A percentile compares a stretch with the other conserved stretches of the same genome.
Evolutionary conservation across 2,113 vertebrate species (phyloP).

Genomic region (Terrapene triunguis): DNA sequence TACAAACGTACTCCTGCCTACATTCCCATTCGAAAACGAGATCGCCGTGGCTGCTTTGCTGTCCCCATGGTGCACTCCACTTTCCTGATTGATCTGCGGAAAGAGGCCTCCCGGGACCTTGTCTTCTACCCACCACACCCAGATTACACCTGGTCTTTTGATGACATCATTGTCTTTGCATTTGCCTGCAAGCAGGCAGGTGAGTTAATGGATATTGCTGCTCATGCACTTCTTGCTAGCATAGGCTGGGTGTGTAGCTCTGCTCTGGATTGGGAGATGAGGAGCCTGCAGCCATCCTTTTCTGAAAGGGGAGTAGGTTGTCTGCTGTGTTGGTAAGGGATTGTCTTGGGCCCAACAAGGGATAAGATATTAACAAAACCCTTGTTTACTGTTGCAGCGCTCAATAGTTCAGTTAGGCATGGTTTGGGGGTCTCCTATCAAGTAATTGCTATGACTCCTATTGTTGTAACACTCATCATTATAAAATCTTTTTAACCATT

Average conservation of each 20-base stretch:
- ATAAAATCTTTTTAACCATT: background rate
- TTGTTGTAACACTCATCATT: background rate
- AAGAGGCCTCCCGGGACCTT: slow-evolving; percentile 83
- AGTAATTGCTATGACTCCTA: background rate
- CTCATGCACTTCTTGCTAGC: background rate
- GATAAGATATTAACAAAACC: background rate
- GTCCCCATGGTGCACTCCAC: slow-evolving; percentile 98
- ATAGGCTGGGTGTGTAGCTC: background rate
- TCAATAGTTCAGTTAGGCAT: background rate
- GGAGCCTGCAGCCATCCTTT: background rate
- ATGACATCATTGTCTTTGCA: slow-evolving; percentile 95
- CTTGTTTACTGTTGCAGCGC: background rate
- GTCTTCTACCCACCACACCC: slow-evolving; percentile 90
- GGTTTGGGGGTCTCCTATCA: background rate
- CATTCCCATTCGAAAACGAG: slow-evolving; percentile 89
- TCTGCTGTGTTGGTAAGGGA: background rate
- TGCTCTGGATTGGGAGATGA: background rate
- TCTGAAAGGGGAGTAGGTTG: background rate
- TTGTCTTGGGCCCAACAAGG: background rate
- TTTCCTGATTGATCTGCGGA: slow-evolving; percentile 91
- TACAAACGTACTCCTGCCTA: slow-evolving; percentile 93
- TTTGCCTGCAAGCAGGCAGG: slow-evolving; percentile 91
- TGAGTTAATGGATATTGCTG: slow-evolving; percentile 51
- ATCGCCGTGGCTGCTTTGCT: slow-evolving; percentile 89
- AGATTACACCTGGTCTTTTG: slow-evolving; percentile 92